Base-by-base conservation (phyloP, 2,888 invertebrate species). In the Caenorhabditis plicata region DNA sequence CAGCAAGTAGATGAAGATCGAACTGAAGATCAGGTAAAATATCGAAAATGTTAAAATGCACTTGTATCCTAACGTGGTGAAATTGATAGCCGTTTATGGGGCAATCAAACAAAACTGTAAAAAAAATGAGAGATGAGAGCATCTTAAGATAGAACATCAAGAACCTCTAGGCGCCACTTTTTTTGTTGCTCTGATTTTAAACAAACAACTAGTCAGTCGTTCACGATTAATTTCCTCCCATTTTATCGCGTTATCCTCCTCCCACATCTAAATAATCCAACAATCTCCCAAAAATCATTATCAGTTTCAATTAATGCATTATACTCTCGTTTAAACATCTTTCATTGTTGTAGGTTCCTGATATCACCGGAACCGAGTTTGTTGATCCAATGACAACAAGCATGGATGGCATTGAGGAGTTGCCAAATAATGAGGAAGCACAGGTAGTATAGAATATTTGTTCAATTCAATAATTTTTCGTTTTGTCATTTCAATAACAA, bases 371-470 rank as follows among this genome's bases (percentile, higher is more conserved):
- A 62, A 75, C 77, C 39, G 77, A 76, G 52, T 64, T 64, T 61
- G 64, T 74, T 53, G 78, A 78, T 55, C 77, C 73, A 39, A 78
- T 78, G 78, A 78, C 78, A 15, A 78, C 77, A 25, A 75, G 75
- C 54, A 74, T 79, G 75, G 78, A 78, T 61, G 78, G 77, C 39
- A 78, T 78, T 51, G 78, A 78, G 51, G 78, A 78, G 27, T 62
- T 79, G 27, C 77, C 77, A 32, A 60, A 63, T 8, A 69, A 68
- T 29, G 75, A 71, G 39, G 73, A 73, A 36, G 54, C 73, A 45
- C 71, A 71, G 62, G 73, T 73, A 32, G 11, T n/a, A 11, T 31
- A 5, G 19, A 26, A 25, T 7, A 22, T 9, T 23, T 39, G 15
- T 17, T 17, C 32, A 13, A 1, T n/a, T 23, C 40, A 13, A 31